Percentiles rank a stretch among this genome's conserved stretches.
These are phyloP conservation scores for Todiramphus saurophagus DNA, from an alignment of 2,113 vertebrate genomes.

Conservation along the genomic window DNA sequence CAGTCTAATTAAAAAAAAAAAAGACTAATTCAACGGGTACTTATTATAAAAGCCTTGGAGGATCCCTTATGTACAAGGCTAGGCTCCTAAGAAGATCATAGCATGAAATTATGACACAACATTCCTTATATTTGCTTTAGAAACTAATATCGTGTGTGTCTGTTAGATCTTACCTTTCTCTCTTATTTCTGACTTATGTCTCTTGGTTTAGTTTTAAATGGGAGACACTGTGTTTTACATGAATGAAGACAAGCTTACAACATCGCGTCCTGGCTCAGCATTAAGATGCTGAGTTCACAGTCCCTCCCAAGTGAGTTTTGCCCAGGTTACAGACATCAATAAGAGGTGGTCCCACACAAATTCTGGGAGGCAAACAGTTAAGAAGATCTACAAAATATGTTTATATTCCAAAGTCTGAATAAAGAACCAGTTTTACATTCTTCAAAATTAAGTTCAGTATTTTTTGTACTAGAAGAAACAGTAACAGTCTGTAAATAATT, in stretches of 20 bases:
- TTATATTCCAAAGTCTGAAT: neutral
- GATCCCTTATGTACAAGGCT: neutral
- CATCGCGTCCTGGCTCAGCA: neutral
- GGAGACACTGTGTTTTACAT: neutral
- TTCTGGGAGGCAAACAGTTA: neutral
- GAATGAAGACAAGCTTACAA: neutral
- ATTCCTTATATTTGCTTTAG: neutral
- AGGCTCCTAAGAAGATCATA: neutral
- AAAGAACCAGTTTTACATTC: neutral
- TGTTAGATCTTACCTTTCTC: neutral
- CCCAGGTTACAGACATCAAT: neutral
- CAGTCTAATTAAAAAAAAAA: neutral
- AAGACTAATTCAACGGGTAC: neutral
- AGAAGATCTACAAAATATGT: neutral
- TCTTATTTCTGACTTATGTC: neutral
- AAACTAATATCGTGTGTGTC: neutral
- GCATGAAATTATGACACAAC: neutral
- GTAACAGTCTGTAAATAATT: slow-evolving; percentile 25
- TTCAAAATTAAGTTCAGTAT: neutral
- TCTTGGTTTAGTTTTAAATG: neutral
- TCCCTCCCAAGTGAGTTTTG: neutral
- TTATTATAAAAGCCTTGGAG: neutral
- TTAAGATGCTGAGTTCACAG: too few species aligned
- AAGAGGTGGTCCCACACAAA: neutral
- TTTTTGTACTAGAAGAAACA: neutral